These are phyloP conservation scores for Spilarctia lutea DNA, from an alignment of 2,888 invertebrate genomes.

Conservation along the genomic window DNA sequence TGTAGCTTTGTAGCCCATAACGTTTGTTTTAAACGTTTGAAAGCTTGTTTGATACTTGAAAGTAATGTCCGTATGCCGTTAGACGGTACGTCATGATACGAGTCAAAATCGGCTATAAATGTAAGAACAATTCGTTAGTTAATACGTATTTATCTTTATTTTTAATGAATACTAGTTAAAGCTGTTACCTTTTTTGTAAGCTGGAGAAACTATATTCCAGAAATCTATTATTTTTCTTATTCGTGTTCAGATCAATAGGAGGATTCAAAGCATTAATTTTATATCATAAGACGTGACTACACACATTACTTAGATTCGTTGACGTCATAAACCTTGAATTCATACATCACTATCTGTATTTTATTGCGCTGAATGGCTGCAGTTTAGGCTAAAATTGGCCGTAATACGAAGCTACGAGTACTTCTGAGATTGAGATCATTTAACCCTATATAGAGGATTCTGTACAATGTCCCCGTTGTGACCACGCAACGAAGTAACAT, in stretches of 20 bases:
- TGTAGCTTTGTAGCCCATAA: neutral
- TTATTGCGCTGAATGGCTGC: neutral
- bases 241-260: neutral
- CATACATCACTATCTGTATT: neutral
- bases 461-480: neutral
- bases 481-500: neutral
- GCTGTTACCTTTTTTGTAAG: neutral
- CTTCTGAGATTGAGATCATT: neutral
- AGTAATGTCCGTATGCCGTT: neutral
- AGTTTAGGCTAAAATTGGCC: neutral
- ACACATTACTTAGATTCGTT: neutral
- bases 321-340: neutral
- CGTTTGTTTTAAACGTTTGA: neutral
- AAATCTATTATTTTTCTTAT: neutral
- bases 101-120: neutral
- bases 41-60: constrained; percentile 4
- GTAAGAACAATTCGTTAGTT: neutral
- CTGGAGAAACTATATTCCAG: neutral
- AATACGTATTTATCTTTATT: neutral
- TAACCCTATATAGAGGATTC: neutral
- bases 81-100: neutral
- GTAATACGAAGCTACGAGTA: neutral
- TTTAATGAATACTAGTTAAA: neutral
- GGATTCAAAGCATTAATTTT: neutral
- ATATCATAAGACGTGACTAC: neutral